Evolutionary conservation across 1,140 invertebrate genomes (phyloP).

Genomic region (Dinothrombium tinctorium): DNA sequence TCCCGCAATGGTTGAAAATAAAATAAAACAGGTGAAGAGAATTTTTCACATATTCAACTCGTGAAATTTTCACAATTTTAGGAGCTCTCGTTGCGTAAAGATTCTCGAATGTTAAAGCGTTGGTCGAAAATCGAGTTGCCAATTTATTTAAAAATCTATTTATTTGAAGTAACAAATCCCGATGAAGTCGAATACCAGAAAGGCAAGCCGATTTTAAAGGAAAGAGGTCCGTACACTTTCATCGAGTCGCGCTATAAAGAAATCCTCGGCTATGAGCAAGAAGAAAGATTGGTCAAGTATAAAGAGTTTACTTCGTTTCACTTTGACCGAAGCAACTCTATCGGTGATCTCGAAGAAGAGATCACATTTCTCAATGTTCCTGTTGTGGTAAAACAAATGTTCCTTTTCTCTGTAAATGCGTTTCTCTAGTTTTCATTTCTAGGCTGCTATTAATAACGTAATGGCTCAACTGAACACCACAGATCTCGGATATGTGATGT

Average conservation of each 20-base stretch:
- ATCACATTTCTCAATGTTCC: constrained; percentile 23
- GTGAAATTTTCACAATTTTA: too few relatives aligned
- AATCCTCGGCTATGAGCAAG: constrained; percentile 18
- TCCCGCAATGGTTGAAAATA: too few relatives aligned
- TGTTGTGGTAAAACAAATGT: constrained; percentile 15
- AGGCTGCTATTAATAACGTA: constrained; percentile 1
- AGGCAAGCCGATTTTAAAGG: constrained; percentile 45
- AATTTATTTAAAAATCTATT: constrained; percentile 25
- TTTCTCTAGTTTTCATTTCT: constrained; percentile 9
- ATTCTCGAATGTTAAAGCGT: constrained; percentile 19
- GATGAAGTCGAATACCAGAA: constrained; percentile 60
- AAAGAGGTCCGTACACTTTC: constrained; percentile 22
- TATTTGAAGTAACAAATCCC: constrained; percentile 77
- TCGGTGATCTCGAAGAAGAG: constrained; percentile 19
- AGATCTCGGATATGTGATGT: constrained; percentile 1
- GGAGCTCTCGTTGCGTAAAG: constrained; percentile 14
- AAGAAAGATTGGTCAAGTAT: constrained; percentile 21
- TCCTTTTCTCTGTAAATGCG: background rate
- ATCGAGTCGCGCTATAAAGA: constrained; percentile 20
- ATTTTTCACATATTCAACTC: too few relatives aligned
- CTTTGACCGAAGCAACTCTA: constrained; percentile 15
- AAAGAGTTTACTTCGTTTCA: constrained; percentile 16
- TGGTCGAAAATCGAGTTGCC: constrained; percentile 24
- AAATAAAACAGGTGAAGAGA: too few relatives aligned
- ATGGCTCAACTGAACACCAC: constrained; percentile 3